Conservation (phyloP, 64 coral and sea anemone species). For the Montipora capricornis region DNA sequence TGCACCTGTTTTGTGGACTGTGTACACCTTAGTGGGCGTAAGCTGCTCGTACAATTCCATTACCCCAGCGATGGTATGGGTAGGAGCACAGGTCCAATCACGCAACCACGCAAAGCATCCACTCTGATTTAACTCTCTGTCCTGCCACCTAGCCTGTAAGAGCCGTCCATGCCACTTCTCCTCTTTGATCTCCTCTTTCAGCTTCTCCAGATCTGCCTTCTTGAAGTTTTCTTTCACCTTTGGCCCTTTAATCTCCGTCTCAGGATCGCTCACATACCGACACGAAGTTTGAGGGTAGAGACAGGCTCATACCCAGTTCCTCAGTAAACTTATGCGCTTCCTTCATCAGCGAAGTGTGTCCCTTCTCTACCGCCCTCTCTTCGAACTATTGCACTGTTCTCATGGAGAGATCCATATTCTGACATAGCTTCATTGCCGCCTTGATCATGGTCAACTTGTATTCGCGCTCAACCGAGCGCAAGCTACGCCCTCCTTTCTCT, state of each 20-base stretch:
- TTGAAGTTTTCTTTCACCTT: conserved; percentile 34
- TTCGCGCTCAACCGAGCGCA: conserved; percentile 9
- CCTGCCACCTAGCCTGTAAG: not conserved
- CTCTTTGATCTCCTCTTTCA: conserved; percentile 30
- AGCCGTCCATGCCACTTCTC: conserved; percentile 43
- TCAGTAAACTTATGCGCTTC: conserved; percentile 19
- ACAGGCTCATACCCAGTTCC: conserved; percentile 18
- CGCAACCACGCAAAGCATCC: too few species aligned
- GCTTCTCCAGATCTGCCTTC: conserved; percentile 18
- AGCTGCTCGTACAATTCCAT: conserved; percentile 10
- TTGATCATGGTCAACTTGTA: conserved; percentile 37
- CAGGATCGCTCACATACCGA: not conserved
- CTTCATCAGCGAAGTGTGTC: not conserved
- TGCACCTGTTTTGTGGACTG: not conserved
- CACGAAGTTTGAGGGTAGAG: not conserved
- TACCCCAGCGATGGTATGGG: too few species aligned
- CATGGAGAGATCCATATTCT: not conserved
- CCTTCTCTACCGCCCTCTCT: not conserved
- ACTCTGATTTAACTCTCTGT: not conserved
- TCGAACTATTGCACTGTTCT: not conserved
- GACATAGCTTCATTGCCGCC: not conserved
- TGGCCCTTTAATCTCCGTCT: too few species aligned
- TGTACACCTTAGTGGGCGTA: not conserved
- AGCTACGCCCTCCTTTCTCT: not conserved
- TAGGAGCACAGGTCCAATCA: too few species aligned